These are phyloP conservation scores for Leptestheria dahalacensis DNA, from an alignment of 1,140 invertebrate species.

Conservation along the genomic window DNA sequence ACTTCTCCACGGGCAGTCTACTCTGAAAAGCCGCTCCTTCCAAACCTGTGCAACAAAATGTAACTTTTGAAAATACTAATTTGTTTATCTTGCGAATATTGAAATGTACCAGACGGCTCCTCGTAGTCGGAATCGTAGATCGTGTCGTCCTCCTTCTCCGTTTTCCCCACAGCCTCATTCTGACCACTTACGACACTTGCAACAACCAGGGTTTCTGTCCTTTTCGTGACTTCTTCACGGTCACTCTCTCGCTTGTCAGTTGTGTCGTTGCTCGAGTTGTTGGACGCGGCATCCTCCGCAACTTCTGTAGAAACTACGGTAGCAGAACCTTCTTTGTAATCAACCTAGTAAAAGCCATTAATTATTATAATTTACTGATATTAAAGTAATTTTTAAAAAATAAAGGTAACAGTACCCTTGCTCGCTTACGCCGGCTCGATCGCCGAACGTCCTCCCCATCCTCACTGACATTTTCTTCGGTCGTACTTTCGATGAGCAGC, in stretches of 20 bases:
- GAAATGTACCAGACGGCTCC: constrained; percentile 27
- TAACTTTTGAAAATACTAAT: not conserved
- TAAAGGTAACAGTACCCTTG: not conserved
- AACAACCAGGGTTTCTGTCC: not conserved
- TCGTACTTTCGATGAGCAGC: not conserved
- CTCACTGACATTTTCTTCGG: not conserved
- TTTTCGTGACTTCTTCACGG: not conserved
- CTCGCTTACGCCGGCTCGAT: constrained; percentile 5
- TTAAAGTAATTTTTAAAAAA: not conserved
- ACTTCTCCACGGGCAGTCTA: constrained; percentile 82
- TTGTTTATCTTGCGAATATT: not conserved
- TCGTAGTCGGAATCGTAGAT: constrained; percentile 31
- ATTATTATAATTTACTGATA: not conserved
- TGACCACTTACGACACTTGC: not conserved
- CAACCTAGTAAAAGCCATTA: not conserved
- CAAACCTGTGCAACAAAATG: constrained; percentile 36
- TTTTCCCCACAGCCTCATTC: not conserved
- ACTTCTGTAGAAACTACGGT: not conserved
- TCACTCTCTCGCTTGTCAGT: constrained; percentile 2
- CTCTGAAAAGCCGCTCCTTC: constrained; percentile 89
- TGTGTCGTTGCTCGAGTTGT: not conserved
- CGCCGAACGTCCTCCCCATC: constrained; percentile 1
- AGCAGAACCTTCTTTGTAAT: not conserved
- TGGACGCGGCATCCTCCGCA: not conserved
- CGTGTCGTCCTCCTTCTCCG: constrained; percentile 19